A percentile compares a stretch with the other conserved stretches of the same genome.
These are phyloP conservation scores for Heloderma charlesbogerti DNA, from an alignment of 2,113 vertebrate species.

Conservation along the genomic window DNA sequence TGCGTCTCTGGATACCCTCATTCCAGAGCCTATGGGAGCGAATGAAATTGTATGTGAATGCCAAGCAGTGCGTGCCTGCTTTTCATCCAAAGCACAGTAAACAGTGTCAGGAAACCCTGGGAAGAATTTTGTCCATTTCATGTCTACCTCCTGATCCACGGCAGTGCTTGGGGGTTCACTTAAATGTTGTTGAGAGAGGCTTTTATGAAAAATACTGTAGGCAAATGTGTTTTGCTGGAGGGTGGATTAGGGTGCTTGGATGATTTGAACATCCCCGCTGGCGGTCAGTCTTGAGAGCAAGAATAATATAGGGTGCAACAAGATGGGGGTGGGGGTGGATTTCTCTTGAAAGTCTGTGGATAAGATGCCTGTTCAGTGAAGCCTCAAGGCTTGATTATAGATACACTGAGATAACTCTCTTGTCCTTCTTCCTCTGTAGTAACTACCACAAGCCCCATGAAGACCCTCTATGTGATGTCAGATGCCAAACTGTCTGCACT, in stretches of 20 bases:
- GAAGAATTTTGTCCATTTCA: not conserved
- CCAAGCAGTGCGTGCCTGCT: not conserved
- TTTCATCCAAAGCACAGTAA: not conserved
- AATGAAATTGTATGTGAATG: not conserved
- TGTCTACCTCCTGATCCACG: not conserved
- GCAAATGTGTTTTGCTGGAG: not conserved
- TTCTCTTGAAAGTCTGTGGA: not conserved
- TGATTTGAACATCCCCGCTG: not conserved
- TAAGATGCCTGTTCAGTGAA: not conserved
- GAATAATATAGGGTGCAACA: not conserved
- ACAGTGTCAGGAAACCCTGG: not conserved
- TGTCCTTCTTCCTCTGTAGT: slow-evolving; percentile 65
- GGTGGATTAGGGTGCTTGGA: not conserved
- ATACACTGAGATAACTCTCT: slow-evolving; percentile 13
- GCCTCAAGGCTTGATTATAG: not conserved
- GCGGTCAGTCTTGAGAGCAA: not conserved
- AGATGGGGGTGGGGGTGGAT: not conserved
- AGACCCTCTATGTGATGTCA: slow-evolving; percentile 49
- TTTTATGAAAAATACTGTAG: not conserved
- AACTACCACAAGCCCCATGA: slow-evolving; percentile 72
- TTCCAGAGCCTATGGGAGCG: not conserved
- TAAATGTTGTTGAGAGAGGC: not conserved
- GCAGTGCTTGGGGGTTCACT: not conserved
- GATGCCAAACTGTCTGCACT: slow-evolving; percentile 63
- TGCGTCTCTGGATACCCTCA: not conserved